Conservation (phyloP, 2,888 invertebrate species). For the Desoria tigrina region DNA sequence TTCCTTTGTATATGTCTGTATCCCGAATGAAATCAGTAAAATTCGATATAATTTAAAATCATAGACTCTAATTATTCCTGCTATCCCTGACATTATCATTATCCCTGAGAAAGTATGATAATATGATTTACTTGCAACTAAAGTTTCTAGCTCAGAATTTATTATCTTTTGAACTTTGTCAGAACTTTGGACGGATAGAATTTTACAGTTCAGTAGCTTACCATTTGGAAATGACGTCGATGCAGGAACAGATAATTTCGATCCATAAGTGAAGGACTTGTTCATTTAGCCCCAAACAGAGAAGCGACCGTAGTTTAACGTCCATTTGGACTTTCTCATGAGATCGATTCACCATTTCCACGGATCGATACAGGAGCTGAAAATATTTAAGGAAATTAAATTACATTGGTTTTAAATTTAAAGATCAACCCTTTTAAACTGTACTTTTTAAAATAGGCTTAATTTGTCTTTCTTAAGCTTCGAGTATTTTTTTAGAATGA, state of each 20-base stretch:
- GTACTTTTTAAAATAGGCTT: background rate
- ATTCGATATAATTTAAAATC: no score
- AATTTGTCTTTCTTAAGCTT: no score
- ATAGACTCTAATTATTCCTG: no score
- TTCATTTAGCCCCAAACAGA: constrained; percentile 95
- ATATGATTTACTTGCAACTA: no score
- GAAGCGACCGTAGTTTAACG: constrained; percentile 90
- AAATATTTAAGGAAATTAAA: constrained; percentile 21
- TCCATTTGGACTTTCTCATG: constrained; percentile 99
- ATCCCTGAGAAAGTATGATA: no score
- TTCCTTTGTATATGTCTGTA: no score
- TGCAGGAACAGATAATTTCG: constrained; percentile 92
- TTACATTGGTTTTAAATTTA: background rate
- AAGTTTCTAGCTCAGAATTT: no score
- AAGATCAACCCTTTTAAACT: background rate
- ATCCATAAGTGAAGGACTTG: constrained; percentile 98
- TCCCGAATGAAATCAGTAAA: no score
- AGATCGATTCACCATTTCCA: constrained; percentile 91
- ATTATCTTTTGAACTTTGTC: no score
- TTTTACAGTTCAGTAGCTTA: constrained; percentile 60
- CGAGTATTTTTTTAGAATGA: no score
- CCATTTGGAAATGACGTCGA: constrained; percentile 95
- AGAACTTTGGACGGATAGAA: no score
- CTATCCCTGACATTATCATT: no score
- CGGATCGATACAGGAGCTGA: constrained; percentile 82